Evolutionary conservation across 2,888 invertebrate species (phyloP), one percentile per base, ranked within the genome.

Genomic region (Elegia similella): DNA sequence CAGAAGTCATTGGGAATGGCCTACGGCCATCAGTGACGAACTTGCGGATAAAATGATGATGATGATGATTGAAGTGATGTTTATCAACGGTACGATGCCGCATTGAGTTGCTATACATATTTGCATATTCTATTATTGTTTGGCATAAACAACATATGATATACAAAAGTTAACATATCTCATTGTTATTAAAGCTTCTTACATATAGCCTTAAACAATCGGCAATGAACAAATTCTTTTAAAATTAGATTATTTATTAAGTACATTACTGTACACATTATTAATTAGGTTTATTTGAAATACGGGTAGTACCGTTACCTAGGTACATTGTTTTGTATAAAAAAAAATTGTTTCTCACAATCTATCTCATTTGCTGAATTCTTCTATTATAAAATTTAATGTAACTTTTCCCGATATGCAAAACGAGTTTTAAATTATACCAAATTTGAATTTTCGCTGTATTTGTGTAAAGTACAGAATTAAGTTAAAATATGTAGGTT

Each of bases 131-230:
- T 73, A 72, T 77, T 73, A 66, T 65, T 59, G 55, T 62, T 62
- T 67, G 61, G 59, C 68, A 65, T 73, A 67, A 67, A 68, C 64
- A 48, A 57, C 69, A 64, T 66, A 72, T 74, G 67, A 73, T 75
- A 72, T 72, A 77, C 75, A 73, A 77, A 80, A 66, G 70, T 83
- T 81, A 76, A 85, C 85, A 84, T 85, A 84, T 84, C 85, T 78
- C 71, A 78, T 76, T 66, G 69, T 69, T 76, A 74, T 79, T 75
- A 65, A 67, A 70, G 75, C 72, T 76, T 76, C 62, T 63, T 62
- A 66, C 7, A 30, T 47, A 23, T 38, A 42, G 23, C 29, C 13
- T 53, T 43, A 7, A 46, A 46, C 12, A 6, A 50, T 50, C 34
- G 34, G 50, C 50, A 34, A 50, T 38, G 50, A 50, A 50, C 50